Evolutionary conservation across 2,113 vertebrate genomes (phyloP).

Genomic region (Myxocyprinus asiaticus): DNA sequence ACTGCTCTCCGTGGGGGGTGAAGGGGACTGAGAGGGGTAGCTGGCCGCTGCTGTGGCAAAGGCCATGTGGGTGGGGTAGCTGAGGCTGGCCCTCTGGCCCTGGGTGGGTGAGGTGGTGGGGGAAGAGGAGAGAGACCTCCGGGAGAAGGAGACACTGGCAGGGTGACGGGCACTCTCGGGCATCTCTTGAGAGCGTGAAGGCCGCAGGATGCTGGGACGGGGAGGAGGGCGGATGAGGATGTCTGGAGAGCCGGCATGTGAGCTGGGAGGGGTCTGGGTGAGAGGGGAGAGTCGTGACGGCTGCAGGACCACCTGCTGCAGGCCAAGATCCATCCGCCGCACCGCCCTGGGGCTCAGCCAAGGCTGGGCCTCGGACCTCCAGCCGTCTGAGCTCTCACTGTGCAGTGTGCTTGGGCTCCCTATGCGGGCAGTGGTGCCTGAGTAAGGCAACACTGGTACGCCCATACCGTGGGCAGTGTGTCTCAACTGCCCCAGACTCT

Average conservation of each 20-base stretch:
- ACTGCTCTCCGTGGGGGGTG: conserved; percentile 84
- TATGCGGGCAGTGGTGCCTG: conserved; percentile 86
- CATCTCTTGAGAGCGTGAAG: conserved; percentile 84
- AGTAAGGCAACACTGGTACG: conserved; percentile 99
- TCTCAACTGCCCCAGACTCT: conserved; percentile 97
- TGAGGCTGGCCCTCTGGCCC: conserved; percentile 81
- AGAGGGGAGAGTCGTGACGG: conserved; percentile 96
- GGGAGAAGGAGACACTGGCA: conserved; percentile 88
- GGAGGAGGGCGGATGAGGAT: conserved; percentile 90
- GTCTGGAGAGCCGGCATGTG: conserved; percentile 92
- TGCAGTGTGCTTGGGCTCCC: conserved; percentile 93
- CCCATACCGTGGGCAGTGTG: conserved; percentile 99
- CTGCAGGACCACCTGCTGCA: conserved; percentile 98
- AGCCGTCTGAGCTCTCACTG: conserved; percentile 85
- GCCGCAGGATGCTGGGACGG: conserved; percentile 88
- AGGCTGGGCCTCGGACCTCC: conserved; percentile 87
- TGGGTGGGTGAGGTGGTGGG: conserved; percentile 87
- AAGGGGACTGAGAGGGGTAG: conserved; percentile 88
- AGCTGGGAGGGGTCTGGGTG: conserved; percentile 96
- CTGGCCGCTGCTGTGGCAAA: conserved; percentile 88
- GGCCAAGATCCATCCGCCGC: conserved; percentile 90
- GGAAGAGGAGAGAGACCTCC: conserved; percentile 82
- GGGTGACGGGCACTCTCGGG: conserved; percentile 89
- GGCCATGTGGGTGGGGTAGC: conserved; percentile 81
- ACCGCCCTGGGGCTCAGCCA: conserved; percentile 93